Conservation (phyloP, 1,140 invertebrate species). For the Penaeus vannamei region DNA sequence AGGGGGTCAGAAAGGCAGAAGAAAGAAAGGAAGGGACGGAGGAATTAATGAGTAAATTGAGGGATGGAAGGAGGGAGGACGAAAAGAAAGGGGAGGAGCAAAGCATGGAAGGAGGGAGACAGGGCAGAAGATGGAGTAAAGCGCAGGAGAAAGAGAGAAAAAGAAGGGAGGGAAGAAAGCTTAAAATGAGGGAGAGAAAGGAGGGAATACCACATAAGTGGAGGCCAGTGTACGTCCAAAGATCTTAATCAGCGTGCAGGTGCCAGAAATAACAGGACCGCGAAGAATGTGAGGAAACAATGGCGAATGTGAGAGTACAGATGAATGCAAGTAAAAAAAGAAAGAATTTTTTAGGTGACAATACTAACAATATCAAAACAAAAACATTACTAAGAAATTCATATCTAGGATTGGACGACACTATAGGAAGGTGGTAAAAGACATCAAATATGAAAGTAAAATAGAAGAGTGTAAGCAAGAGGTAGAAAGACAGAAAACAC, state of each 20-base stretch:
- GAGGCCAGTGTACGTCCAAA: not conserved
- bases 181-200: conserved; percentile 1
- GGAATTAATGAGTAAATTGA: not conserved
- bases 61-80: not conserved
- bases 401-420: not conserved
- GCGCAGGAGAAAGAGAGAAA: conserved; percentile 29
- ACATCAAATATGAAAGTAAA: not conserved
- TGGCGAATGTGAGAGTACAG: too few species aligned
- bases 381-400: too few species aligned
- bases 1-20: not conserved
- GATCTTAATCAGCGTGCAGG: too few species aligned
- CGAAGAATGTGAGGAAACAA: too few species aligned
- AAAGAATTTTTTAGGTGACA: too few species aligned
- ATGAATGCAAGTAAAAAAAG: too few species aligned
- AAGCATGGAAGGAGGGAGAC: too few species aligned
- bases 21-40: conserved; percentile 25
- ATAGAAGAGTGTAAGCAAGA: not conserved
- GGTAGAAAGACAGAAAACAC: not conserved
- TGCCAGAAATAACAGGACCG: too few species aligned
- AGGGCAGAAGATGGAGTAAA: not conserved
- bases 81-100: not conserved
- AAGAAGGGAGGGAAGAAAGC: conserved; percentile 7
- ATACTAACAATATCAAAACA: too few species aligned
- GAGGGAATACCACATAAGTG: too few species aligned
- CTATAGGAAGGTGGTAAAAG: not conserved